Base-by-base conservation (phyloP, 2,113 vertebrate species). In the Ramphastos sulfuratus region DNA sequence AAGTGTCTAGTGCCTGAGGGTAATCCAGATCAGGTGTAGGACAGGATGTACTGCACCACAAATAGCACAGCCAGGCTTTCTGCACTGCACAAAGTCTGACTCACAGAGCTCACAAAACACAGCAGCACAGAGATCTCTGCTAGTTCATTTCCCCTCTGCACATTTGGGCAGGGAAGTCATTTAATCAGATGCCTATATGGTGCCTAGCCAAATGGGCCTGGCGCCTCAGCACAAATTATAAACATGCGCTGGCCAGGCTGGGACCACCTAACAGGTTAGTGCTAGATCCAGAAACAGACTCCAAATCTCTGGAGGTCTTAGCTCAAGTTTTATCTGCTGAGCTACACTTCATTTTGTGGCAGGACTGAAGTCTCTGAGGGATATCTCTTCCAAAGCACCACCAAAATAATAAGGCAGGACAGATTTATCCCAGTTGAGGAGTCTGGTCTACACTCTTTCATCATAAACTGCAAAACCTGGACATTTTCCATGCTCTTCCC, bases 401-500 rank as follows among this genome's bases (percentile, higher is more conserved):
- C 64, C 35, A 30, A 93, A 86, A 83, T 54, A 67, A 71, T 31
- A 46, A 58, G 82, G 58, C 19, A 48, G 37, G 61, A 89, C 50
- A 63, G 35, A 79, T 70, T 81, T 94, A 89, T 35, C 30, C 56
- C 52, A 35, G 10, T 10, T 58, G 31, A 67, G 33, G 42, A 77
- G 77, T 42, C 56, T 17, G 19, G 42, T 71, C 60, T 56, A 19
- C 72, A 58, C 5, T 60, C 33, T 91, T 79, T 39, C 2, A 0
- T 4, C 83, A 54, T 54, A 92, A 95, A 52, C 55, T 24, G 12
- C 30, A 82, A 84, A 95, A 64, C 44, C 33, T 94, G 89, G 91
- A 85, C 33, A 50, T 50, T 33, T 80, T 91, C 92, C 91, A 78
- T 33, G 28, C 18, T 91, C 58, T 83, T 80, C 33, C 54, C 44